These are phyloP conservation scores for Sebastes elongatus DNA, from an alignment of 2,797 vertebrate genomes.

Conservation along the genomic window DNA sequence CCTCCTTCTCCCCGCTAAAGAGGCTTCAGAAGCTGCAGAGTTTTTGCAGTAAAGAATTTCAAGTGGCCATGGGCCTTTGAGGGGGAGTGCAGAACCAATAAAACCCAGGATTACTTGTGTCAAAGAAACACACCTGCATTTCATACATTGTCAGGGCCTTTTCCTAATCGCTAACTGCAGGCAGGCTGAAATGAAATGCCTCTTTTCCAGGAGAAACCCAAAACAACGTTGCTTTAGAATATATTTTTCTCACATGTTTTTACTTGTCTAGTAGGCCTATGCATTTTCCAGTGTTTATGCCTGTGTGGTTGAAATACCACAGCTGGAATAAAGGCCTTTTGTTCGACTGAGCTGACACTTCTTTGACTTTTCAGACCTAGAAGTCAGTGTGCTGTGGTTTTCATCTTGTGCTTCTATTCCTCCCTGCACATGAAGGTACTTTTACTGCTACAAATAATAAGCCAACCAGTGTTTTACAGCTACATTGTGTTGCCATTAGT, in stretches of 20 bases:
- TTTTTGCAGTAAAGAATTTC: constrained; percentile 78
- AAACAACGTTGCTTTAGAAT: constrained; percentile 52
- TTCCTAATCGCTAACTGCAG: constrained; percentile 53
- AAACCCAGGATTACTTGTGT: constrained; percentile 75
- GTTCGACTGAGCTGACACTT: constrained; percentile 48
- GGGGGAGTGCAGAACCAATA: constrained; percentile 68
- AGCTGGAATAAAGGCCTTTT: constrained; percentile 56
- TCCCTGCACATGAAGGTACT: not conserved
- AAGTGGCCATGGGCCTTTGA: constrained; percentile 74
- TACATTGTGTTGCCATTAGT: not conserved
- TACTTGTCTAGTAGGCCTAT: constrained; percentile 38
- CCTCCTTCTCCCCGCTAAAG: constrained; percentile 72
- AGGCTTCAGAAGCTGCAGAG: constrained; percentile 73
- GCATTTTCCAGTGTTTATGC: constrained; percentile 34
- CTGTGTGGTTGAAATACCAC: constrained; percentile 39
- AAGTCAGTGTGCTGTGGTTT: constrained; percentile 33
- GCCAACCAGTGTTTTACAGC: not conserved
- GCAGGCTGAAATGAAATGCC: constrained; percentile 25
- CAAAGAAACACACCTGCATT: constrained; percentile 79
- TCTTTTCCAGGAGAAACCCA: constrained; percentile 36
- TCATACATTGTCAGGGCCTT: constrained; percentile 53
- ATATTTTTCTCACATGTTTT: constrained; percentile 47
- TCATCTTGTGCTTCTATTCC: constrained; percentile 2
- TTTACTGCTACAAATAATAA: not conserved
- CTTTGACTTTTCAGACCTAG: constrained; percentile 36